phyloP scores from a whole-genome alignment of 2,113 vertebrate genomes.

The Lepidothrix coronata region DNA sequence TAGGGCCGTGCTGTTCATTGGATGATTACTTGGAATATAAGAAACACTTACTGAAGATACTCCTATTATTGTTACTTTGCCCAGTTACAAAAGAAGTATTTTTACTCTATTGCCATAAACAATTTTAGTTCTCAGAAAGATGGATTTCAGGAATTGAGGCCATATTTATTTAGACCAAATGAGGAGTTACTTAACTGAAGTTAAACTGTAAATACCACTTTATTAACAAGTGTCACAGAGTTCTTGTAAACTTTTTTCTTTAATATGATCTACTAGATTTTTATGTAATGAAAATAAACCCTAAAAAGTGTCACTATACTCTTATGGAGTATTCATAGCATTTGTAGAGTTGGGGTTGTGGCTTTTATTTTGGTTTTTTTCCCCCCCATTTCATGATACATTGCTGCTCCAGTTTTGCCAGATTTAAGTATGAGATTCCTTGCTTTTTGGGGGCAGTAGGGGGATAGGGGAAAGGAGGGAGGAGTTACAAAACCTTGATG shows the following conservation, averaged over 20 bases:
- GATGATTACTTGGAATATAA: background rate
- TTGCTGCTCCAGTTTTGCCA: background rate
- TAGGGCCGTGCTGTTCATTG: background rate
- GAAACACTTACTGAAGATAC: background rate
- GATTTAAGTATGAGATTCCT: background rate
- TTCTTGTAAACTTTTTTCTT: background rate
- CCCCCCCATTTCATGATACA: background rate
- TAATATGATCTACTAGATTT: background rate
- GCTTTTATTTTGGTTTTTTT: background rate
- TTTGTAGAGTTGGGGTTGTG: background rate
- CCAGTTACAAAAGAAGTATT: background rate
- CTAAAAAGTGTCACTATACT: background rate
- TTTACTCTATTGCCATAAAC: background rate
- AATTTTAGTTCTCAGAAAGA: background rate
- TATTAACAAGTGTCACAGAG: background rate
- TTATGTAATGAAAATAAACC: background rate
- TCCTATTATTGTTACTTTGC: background rate
- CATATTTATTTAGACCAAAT: background rate
- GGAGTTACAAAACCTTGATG: background rate
- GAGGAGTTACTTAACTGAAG: background rate
- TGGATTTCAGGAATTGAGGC: background rate
- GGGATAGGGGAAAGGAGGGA: accelerated
- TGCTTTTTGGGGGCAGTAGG: background rate
- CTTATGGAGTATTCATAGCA: background rate
- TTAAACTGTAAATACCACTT: background rate